Conservation (phyloP, 2,797 vertebrate species). For the Siniperca undulata region DNA sequence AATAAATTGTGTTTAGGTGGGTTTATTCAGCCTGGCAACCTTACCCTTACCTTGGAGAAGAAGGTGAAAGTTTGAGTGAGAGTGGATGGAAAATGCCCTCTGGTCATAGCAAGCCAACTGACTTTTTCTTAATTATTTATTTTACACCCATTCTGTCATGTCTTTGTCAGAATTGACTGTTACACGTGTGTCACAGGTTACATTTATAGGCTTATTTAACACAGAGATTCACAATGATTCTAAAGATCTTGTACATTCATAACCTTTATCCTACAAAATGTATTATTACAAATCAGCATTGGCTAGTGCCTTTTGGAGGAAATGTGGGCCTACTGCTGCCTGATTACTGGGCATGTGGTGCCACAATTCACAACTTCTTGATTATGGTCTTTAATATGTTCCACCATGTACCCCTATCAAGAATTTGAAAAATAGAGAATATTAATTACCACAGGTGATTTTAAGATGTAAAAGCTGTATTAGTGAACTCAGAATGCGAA, state of each 20-base stretch:
- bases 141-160: no score
- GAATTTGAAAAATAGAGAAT: background rate
- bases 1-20: no score
- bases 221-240: no score
- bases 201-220: no score
- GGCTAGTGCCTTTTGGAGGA: background rate
- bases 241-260: background rate
- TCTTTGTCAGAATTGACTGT: no score
- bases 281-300: background rate
- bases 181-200: no score
- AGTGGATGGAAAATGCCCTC: no score
- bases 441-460: background rate
- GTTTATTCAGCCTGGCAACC: no score
- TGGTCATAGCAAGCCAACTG: no score
- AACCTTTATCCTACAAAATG: background rate
- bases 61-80: no score
- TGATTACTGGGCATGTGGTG: background rate
- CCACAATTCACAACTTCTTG: constrained; percentile 10
- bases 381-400: background rate
- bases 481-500: background rate
- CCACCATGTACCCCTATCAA: background rate
- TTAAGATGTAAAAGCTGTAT: background rate
- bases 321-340: background rate
- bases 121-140: no score
- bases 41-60: no score